phyloP scores from a whole-genome alignment of 1,140 invertebrate species.

The Maniola jurtina region DNA sequence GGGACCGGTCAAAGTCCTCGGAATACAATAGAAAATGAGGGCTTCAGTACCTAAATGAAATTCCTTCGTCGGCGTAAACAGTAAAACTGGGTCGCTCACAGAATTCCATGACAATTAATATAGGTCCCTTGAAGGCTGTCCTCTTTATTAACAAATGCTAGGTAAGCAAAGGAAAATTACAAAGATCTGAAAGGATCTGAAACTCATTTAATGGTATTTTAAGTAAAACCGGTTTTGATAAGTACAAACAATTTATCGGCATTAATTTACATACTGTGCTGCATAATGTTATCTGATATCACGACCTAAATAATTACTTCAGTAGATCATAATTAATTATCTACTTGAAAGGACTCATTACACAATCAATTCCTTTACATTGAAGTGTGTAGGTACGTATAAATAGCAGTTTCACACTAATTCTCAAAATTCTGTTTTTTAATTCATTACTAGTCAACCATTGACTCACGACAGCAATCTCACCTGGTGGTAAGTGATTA shows the following conservation, averaged over 20 bases:
- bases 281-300: neutral
- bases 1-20: constrained; percentile 34
- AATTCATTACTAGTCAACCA: neutral
- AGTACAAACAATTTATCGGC: neutral
- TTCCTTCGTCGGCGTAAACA: constrained; percentile 29
- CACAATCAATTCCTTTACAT: neutral
- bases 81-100: neutral
- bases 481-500: no score
- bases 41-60: constrained; percentile 40
- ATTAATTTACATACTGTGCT: neutral
- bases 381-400: neutral
- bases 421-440: neutral
- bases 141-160: neutral
- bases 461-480: no score
- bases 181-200: neutral
- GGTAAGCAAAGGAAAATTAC: neutral
- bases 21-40: constrained; percentile 23
- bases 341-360: neutral
- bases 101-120: constrained; percentile 13
- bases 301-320: neutral
- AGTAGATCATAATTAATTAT: neutral
- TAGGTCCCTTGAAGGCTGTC: neutral
- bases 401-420: neutral
- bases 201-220: no score
- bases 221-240: no score